Conservation (phyloP, 2,888 invertebrate species). For the Lithosia quadra region DNA sequence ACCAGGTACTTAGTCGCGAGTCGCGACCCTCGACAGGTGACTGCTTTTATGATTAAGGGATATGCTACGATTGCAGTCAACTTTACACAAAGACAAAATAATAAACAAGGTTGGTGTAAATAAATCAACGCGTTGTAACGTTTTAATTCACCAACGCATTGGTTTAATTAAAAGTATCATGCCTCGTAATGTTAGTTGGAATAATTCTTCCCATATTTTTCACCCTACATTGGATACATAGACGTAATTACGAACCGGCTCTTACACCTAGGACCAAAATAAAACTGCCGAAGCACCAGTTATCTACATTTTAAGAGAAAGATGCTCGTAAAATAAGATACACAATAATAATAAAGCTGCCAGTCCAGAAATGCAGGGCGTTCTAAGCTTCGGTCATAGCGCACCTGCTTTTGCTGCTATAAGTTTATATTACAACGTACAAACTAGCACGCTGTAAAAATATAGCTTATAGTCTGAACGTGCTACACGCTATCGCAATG, state of each 20-base stretch:
- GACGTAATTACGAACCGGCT: background rate
- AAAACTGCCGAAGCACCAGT: background rate
- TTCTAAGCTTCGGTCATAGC: conserved; percentile 1
- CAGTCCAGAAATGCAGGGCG: background rate
- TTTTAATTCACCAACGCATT: no score
- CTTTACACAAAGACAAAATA: no score
- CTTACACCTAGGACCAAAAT: background rate
- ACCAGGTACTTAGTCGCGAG: no score
- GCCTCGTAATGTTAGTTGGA: no score
- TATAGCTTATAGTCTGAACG: conserved; percentile 8
- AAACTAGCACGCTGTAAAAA: conserved; percentile 8
- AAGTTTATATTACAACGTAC: conserved; percentile 7
- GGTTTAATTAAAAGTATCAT: no score
- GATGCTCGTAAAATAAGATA: background rate
- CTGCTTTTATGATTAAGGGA: no score
- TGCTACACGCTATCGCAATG: conserved; percentile 9
- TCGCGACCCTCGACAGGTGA: no score
- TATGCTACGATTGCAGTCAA: no score
- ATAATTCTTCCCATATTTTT: background rate
- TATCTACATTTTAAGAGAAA: background rate
- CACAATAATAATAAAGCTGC: conserved; percentile 6
- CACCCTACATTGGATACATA: background rate
- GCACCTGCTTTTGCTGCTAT: conserved; percentile 1
- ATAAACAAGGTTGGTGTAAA: no score
- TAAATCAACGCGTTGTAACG: no score